A percentile compares a stretch with the other conserved stretches of the same genome.
phyloP scores from a whole-genome alignment of 2,888 invertebrate genomes.

The Archips crataeganus region DNA sequence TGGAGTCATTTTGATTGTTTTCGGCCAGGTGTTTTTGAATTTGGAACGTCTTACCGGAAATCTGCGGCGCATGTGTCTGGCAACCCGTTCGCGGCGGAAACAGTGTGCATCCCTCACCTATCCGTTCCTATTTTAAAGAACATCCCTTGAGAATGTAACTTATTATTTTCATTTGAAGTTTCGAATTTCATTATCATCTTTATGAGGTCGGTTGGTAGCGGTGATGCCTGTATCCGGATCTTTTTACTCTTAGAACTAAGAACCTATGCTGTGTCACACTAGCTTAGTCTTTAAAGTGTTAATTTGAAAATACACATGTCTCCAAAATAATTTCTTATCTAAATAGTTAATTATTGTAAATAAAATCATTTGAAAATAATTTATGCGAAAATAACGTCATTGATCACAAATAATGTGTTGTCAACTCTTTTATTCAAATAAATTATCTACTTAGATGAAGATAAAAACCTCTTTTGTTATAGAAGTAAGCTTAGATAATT shows the following conservation, averaged over 20 bases:
- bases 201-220: constrained; percentile 13
- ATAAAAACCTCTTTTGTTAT: no score
- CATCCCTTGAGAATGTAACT: constrained; percentile 51
- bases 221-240: constrained; percentile 12
- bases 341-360: no score
- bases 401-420: no score
- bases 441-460: no score
- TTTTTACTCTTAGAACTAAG: constrained; percentile 1
- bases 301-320: no score
- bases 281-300: neutral
- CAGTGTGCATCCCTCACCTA: constrained; percentile 75
- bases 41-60: constrained; percentile 80
- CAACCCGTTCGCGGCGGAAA: constrained; percentile 80
- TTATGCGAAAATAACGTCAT: no score
- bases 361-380: no score
- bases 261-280: neutral
- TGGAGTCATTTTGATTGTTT: constrained; percentile 69
- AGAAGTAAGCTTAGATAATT: no score
- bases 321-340: no score
- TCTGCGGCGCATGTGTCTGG: constrained; percentile 80
- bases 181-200: constrained; percentile 17
- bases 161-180: constrained; percentile 40
- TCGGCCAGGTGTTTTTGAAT: constrained; percentile 77
- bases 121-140: constrained; percentile 68
- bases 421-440: no score